Evolutionary conservation across 2,797 vertebrate species (phyloP).

Genomic region (Epinephelus awoara): DNA sequence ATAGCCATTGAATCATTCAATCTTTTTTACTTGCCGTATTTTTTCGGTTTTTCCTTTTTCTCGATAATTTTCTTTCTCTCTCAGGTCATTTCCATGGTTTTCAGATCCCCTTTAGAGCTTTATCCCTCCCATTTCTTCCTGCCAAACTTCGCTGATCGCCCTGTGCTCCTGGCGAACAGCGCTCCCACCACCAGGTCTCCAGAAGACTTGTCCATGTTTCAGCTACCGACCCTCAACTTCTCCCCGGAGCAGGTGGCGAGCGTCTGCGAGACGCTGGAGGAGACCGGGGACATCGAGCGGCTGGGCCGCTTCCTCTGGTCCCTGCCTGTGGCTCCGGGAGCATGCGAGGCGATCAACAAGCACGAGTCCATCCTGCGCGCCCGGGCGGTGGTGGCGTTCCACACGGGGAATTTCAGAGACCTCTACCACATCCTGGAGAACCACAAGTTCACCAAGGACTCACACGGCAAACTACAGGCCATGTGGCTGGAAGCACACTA

Average conservation of each 20-base stretch:
- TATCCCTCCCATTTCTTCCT: constrained; percentile 99
- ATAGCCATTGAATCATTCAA: constrained; percentile 98
- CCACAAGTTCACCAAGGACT: constrained; percentile 99
- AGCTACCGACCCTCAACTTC: constrained; percentile 99
- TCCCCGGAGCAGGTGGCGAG: constrained; percentile 99
- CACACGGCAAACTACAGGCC: constrained; percentile 98
- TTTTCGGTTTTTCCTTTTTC: constrained; percentile 87
- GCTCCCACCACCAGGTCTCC: constrained; percentile 95
- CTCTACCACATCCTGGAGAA: constrained; percentile 99
- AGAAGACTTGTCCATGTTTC: constrained; percentile 99
- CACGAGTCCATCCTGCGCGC: constrained; percentile 99
- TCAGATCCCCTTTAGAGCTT: constrained; percentile 99
- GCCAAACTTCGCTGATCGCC: constrained; percentile 99
- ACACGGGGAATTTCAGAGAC: constrained; percentile 99
- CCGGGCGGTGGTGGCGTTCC: constrained; percentile 98
- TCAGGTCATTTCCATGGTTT: constrained; percentile 99
- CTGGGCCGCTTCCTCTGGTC: constrained; percentile 99
- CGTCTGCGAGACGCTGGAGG: constrained; percentile 99
- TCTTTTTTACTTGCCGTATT: constrained; percentile 91
- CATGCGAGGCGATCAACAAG: constrained; percentile 99
- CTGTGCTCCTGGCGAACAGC: constrained; percentile 95
- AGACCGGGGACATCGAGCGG: constrained; percentile 99
- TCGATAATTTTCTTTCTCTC: constrained; percentile 92
- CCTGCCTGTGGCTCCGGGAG: constrained; percentile 97
- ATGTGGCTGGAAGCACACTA: constrained; percentile 99